phyloP scores from a whole-genome alignment of 2,888 invertebrate genomes.

The Acronicta psi region DNA sequence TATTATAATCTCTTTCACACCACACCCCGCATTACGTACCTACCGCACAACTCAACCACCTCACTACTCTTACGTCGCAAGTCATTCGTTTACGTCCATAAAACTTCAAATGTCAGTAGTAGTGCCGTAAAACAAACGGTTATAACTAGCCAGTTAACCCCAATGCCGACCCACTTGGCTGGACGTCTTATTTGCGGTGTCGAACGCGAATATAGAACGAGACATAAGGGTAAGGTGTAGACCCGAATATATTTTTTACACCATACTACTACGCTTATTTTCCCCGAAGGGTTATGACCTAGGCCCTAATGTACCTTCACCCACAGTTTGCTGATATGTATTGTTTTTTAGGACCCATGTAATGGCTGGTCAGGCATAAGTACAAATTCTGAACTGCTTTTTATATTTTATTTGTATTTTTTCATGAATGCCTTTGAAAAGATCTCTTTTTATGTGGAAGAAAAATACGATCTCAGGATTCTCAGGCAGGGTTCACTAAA shows the following conservation, averaged over 20 bases:
- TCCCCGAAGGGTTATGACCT: too few species aligned
- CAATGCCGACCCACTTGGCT: conserved; percentile 42
- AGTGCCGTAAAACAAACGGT: conserved; percentile 46
- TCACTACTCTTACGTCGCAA: conserved; percentile 9
- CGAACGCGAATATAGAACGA: conserved; percentile 24
- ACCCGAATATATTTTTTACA: not conserved
- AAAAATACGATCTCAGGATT: too few species aligned
- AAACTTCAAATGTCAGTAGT: conserved; percentile 51
- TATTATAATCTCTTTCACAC: not conserved
- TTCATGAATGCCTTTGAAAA: too few species aligned
- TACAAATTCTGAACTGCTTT: too few species aligned
- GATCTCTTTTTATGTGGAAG: too few species aligned
- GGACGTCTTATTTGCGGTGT: conserved; percentile 35
- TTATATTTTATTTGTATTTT: too few species aligned
- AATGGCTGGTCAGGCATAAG: too few species aligned
- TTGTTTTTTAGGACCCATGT: too few species aligned
- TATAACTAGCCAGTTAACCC: conserved; percentile 44
- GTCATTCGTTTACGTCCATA: conserved; percentile 23
- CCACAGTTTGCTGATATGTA: too few species aligned
- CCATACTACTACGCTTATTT: too few species aligned
- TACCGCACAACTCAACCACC: conserved; percentile 13
- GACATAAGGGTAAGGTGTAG: conserved; percentile 21
- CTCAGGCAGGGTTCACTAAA: too few species aligned
- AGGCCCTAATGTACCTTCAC: too few species aligned
- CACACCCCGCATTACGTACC: conserved; percentile 13